Conservation (phyloP, 2,797 vertebrate genomes). For the Rhincodon typus region DNA sequence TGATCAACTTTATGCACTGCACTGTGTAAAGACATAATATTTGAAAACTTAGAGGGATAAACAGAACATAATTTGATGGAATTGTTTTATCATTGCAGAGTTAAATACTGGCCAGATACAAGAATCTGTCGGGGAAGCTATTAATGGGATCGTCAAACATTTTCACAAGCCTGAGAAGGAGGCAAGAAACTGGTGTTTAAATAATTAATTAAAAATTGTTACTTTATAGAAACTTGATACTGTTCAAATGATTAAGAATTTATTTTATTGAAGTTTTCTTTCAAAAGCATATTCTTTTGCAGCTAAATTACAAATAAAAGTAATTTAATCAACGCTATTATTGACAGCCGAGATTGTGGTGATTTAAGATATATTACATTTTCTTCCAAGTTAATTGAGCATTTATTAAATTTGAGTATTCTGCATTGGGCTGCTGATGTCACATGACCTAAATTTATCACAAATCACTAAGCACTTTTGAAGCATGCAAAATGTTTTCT, state of each 20-base stretch:
- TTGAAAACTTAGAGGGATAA: neutral
- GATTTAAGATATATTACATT: neutral
- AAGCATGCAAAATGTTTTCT: neutral
- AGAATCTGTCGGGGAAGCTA: slow-evolving; percentile 96
- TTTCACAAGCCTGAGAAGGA: slow-evolving; percentile 99
- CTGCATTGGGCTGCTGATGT: neutral
- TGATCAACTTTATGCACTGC: neutral
- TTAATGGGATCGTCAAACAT: slow-evolving; percentile 98
- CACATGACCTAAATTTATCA: neutral
- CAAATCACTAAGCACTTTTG: neutral
- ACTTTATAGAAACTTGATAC: neutral
- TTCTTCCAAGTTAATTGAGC: neutral
- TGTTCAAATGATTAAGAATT: neutral
- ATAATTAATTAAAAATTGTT: neutral
- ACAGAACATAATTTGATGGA: neutral
- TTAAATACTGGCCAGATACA: slow-evolving; percentile 98
- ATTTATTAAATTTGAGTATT: neutral
- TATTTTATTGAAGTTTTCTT: neutral
- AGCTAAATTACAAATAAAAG: neutral
- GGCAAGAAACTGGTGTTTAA: slow-evolving; percentile 61
- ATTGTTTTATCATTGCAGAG: slow-evolving; percentile 61
- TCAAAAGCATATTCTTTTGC: neutral
- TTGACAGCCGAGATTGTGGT: neutral
- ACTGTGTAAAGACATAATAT: neutral
- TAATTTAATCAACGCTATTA: too few species aligned